Evolutionary conservation across 2,797 vertebrate genomes (phyloP).

Genomic region (Rhabdophis nuchalis): DNA sequence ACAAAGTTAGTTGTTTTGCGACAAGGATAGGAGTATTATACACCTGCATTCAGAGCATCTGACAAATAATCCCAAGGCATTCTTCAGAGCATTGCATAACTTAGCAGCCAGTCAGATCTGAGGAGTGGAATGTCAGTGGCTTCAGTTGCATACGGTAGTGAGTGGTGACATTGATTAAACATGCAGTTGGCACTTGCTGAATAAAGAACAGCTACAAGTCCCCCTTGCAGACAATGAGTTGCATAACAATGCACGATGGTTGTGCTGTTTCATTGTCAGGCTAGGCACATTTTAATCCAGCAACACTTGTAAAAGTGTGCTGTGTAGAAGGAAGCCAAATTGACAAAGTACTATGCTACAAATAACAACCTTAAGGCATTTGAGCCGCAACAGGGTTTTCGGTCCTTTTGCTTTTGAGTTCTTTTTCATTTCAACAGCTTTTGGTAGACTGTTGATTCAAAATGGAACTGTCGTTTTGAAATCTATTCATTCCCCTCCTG

Average conservation of each 20-base stretch:
- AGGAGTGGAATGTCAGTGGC: conserved; percentile 56
- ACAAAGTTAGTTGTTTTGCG: conserved; percentile 43
- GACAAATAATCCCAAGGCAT: conserved; percentile 65
- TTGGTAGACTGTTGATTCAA: conserved; percentile 60
- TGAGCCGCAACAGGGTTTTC: conserved; percentile 53
- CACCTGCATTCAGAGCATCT: conserved; percentile 65
- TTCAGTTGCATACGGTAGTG: conserved; percentile 62
- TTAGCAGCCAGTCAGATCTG: conserved; percentile 66
- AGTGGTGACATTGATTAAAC: conserved; percentile 72
- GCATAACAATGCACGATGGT: conserved; percentile 65
- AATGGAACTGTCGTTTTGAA: conserved; percentile 35
- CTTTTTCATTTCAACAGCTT: conserved; percentile 54
- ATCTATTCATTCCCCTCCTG: conserved; percentile 19
- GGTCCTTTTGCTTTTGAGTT: conserved; percentile 57
- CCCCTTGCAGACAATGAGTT: conserved; percentile 67
- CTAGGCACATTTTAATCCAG: conserved; percentile 63
- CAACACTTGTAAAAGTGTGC: conserved; percentile 31
- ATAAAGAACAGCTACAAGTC: conserved; percentile 68
- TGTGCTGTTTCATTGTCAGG: conserved; percentile 67
- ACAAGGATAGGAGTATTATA: conserved; percentile 36
- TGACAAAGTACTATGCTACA: conserved; percentile 55
- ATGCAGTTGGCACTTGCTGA: conserved; percentile 70
- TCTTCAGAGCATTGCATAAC: conserved; percentile 76
- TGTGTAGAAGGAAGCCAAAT: conserved; percentile 46
- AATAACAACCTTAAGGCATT: conserved; percentile 62